Evolutionary conservation across 2,113 vertebrate genomes (phyloP).

Genomic region (Psittacara wagleri): DNA sequence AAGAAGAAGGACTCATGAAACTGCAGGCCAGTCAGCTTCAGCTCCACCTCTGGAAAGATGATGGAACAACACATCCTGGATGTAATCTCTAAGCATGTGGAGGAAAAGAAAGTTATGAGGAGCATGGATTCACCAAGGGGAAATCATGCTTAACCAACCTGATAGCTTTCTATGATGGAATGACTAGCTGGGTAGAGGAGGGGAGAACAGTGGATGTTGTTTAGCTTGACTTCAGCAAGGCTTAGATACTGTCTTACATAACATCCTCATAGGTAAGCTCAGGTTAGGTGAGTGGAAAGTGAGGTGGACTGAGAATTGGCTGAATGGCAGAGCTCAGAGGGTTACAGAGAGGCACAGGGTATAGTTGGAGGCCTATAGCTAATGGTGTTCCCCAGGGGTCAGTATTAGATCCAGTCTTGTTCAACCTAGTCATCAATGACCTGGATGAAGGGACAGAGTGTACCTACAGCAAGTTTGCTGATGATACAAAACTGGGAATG

Average conservation of each 20-base stretch:
- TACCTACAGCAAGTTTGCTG: neutral
- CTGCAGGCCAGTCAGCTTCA: neutral
- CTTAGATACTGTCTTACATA: neutral
- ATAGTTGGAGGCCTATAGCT: neutral
- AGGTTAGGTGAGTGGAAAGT: neutral
- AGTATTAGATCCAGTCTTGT: neutral
- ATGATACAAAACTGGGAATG: neutral
- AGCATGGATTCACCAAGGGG: neutral
- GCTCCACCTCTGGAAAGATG: neutral
- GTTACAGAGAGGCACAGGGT: neutral
- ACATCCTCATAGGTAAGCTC: neutral
- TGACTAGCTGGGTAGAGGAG: neutral
- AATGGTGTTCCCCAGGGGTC: neutral
- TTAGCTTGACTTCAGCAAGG: neutral
- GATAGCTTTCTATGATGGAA: neutral
- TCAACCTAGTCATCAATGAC: neutral
- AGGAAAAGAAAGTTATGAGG: neutral
- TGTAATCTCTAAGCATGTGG: neutral
- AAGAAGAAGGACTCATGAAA: neutral
- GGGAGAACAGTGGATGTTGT: neutral
- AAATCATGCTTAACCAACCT: neutral
- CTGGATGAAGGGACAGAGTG: neutral
- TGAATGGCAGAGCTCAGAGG: neutral
- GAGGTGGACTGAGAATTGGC: neutral
- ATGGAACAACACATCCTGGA: neutral